These are phyloP conservation scores for Leptothorax acervorum DNA, from an alignment of 2,888 invertebrate genomes.

Conservation along the genomic window DNA sequence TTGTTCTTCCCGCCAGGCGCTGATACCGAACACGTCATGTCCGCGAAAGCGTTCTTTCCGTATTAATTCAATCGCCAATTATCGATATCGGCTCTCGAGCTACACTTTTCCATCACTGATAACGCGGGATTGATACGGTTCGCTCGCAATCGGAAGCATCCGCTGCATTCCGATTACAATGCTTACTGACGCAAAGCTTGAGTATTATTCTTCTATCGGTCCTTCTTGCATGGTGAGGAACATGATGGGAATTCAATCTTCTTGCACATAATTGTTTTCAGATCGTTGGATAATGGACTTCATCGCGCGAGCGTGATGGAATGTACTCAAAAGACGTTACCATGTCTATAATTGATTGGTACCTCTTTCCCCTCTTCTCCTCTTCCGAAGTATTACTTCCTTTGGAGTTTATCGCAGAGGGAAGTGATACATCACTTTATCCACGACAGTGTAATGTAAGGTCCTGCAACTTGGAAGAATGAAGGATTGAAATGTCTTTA, in stretches of 20 bases:
- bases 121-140: conserved; percentile 69
- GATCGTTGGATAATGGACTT: conserved; percentile 41
- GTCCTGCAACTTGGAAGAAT: conserved; percentile 34
- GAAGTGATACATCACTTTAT: conserved; percentile 53
- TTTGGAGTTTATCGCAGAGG: conserved; percentile 35
- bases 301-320: neutral
- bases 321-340: conserved; percentile 34
- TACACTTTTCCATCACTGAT: conserved; percentile 53
- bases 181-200: conserved; percentile 16
- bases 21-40: conserved; percentile 58
- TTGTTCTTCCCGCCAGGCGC: conserved; percentile 24
- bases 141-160: conserved; percentile 65
- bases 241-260: conserved; percentile 22
- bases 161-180: conserved; percentile 64
- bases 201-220: conserved; percentile 41
- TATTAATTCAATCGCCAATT: conserved; percentile 69
- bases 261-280: conserved; percentile 44
- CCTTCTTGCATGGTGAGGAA: neutral
- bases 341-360: conserved; percentile 46
- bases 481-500: conserved; percentile 44
- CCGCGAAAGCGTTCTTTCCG: conserved; percentile 62
- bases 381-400: conserved; percentile 33
- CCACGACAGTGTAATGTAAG: conserved; percentile 44
- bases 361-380: neutral
- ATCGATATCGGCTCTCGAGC: conserved; percentile 67